A percentile compares a stretch with the other conserved stretches of the same genome.
phyloP scores from a whole-genome alignment of 35 echinoderm and acorn worm genomes.

The Amphiura filiformis region DNA sequence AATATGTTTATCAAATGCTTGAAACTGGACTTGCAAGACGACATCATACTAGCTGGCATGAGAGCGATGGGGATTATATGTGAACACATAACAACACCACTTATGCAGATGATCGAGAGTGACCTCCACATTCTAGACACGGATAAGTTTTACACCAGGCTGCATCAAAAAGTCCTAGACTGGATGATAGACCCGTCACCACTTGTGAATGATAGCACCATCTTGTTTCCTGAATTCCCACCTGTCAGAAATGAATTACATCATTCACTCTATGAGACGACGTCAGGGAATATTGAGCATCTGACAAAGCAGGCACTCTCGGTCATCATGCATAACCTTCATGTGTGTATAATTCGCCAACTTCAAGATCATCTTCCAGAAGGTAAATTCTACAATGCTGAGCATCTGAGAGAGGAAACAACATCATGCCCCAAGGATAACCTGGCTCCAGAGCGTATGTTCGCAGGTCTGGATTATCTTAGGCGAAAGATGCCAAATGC shows the following conservation, averaged over 20 bases:
- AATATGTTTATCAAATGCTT: constrained; percentile 41
- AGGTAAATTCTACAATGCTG: constrained; percentile 18
- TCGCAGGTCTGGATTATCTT: constrained; percentile 31
- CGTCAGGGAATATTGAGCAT: not conserved
- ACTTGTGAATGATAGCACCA: constrained; percentile 11
- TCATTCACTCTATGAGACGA: not conserved
- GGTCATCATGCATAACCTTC: constrained; percentile 16
- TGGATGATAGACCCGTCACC: constrained; percentile 1
- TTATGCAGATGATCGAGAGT: constrained; percentile 41
- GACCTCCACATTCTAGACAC: constrained; percentile 21
- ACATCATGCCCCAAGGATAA: constrained; percentile 40
- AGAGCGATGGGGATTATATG: constrained; percentile 24
- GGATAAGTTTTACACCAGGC: not conserved
- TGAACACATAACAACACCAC: constrained; percentile 16
- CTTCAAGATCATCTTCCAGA: constrained; percentile 27
- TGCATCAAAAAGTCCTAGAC: not conserved
- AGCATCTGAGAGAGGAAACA: constrained; percentile 34
- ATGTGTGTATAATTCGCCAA: constrained; percentile 24
- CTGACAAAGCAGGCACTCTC: constrained; percentile 23
- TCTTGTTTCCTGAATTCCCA: constrained; percentile 31
- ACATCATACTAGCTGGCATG: constrained; percentile 31
- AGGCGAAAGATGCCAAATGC: constrained; percentile 45
- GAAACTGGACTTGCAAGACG: constrained; percentile 17
- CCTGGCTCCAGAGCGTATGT: constrained; percentile 27
- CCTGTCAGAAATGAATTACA: constrained; percentile 17